phyloP scores from a whole-genome alignment of 2,888 invertebrate species.

The Diarsia brunnea region DNA sequence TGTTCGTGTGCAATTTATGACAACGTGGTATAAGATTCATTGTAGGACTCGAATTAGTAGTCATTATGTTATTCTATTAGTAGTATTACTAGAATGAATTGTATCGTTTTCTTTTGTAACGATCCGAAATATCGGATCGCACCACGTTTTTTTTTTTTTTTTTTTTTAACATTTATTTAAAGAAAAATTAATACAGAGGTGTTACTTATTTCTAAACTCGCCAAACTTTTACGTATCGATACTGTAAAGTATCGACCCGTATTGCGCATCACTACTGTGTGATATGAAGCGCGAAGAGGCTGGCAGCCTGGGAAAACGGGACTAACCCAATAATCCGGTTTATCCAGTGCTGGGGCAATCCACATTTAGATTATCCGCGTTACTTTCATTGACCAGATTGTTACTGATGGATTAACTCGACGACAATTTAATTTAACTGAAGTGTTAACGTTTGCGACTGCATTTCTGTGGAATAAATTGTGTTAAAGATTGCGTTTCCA shows the following conservation, averaged over 20 bases:
- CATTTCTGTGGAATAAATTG: constrained; percentile 29
- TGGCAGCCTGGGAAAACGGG: constrained; percentile 46
- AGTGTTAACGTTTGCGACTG: constrained; percentile 26
- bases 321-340: constrained; percentile 44
- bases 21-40: too few relatives aligned
- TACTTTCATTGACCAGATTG: constrained; percentile 48
- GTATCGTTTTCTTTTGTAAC: too few relatives aligned
- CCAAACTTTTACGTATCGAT: too few relatives aligned
- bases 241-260: neutral
- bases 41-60: too few relatives aligned
- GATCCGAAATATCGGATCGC: neutral
- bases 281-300: constrained; percentile 43
- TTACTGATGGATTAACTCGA: constrained; percentile 31
- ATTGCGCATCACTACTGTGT: constrained; percentile 5
- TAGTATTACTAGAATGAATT: too few relatives aligned
- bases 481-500: neutral
- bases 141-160: too few relatives aligned
- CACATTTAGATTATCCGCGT: constrained; percentile 32
- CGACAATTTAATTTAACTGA: constrained; percentile 29
- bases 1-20: too few relatives aligned
- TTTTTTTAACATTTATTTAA: too few relatives aligned
- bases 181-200: too few relatives aligned
- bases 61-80: too few relatives aligned
- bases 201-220: too few relatives aligned
- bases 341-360: constrained; percentile 19